Percentiles rank a stretch among this genome's conserved stretches.
These are phyloP conservation scores for Oegoconia quadripuncta DNA, from an alignment of 2,888 invertebrate species.

Conservation along the genomic window DNA sequence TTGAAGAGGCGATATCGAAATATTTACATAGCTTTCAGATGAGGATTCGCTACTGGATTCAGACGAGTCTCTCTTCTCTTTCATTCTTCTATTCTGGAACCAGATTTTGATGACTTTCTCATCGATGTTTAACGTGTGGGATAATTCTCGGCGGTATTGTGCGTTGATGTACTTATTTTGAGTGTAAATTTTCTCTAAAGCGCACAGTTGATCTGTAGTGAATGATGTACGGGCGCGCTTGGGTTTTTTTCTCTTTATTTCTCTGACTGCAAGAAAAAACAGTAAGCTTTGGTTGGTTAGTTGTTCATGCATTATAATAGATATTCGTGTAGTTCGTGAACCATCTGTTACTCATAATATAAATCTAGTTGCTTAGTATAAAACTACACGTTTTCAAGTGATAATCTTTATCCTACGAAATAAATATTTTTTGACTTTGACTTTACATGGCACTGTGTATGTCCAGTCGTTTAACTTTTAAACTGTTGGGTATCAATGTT, in stretches of 20 bases:
- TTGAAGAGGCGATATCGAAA: not conserved
- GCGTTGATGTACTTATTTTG: not conserved
- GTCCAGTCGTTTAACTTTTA: too few relatives aligned
- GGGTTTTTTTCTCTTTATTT: constrained; percentile 38
- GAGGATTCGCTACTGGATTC: not conserved
- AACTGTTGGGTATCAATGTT: too few relatives aligned
- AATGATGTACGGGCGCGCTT: constrained; percentile 66
- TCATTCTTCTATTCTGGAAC: constrained; percentile 87
- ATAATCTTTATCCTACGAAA: too few relatives aligned
- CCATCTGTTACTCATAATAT: too few relatives aligned
- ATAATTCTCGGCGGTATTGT: not conserved
- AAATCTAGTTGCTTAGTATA: too few relatives aligned
- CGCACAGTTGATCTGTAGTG: not conserved
- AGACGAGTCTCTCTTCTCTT: constrained; percentile 31
- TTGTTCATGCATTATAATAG: not conserved
- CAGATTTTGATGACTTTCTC: constrained; percentile 87
- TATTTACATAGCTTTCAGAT: constrained; percentile 8
- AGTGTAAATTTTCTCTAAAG: not conserved
- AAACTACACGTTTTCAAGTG: too few relatives aligned
- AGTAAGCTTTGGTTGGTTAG: not conserved
- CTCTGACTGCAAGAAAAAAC: constrained; percentile 26
- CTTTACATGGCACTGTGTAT: too few relatives aligned
- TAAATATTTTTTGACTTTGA: too few relatives aligned
- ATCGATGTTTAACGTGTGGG: constrained; percentile 45
- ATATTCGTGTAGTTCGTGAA: too few relatives aligned